Conservation (phyloP, 2,888 invertebrate genomes). For the Caenorhabditis uteleia region DNA sequence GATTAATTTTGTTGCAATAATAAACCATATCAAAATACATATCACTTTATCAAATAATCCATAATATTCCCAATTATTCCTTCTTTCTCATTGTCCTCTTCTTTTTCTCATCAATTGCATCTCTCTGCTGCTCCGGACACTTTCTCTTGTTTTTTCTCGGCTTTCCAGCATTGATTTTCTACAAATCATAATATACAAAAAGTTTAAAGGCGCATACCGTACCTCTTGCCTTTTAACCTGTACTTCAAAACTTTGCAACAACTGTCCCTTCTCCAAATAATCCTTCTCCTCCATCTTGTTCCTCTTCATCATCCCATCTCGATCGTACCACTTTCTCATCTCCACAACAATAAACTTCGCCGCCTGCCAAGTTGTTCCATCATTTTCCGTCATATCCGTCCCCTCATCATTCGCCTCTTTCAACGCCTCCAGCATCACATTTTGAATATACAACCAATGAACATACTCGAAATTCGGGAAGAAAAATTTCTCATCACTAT, state of each 20-base stretch:
- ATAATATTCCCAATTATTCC: no score
- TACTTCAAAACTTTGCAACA: neutral
- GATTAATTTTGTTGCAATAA: no score
- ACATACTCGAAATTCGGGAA: constrained; percentile 87
- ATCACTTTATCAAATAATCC: no score
- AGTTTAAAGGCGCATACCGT: no score
- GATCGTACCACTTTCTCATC: constrained; percentile 32
- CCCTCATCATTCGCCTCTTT: constrained; percentile 60
- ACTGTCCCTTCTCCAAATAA: neutral
- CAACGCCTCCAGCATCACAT: constrained; percentile 75
- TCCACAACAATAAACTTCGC: constrained; percentile 9
- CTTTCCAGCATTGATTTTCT: no score
- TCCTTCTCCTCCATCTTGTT: neutral
- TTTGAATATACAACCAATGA: constrained; percentile 84
- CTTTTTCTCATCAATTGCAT: no score
- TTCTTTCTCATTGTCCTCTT: no score
- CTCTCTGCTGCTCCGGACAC: no score
- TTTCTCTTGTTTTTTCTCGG: no score
- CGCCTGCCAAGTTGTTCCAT: constrained; percentile 11
- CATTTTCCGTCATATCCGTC: constrained; percentile 13
- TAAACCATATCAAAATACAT: no score
- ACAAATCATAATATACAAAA: no score
- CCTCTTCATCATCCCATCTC: constrained; percentile 15
- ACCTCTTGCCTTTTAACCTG: constrained; percentile 2
- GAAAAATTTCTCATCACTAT: constrained; percentile 82